Conservation (phyloP, 2,113 vertebrate species). For the Romanogobio albipinnatus region DNA sequence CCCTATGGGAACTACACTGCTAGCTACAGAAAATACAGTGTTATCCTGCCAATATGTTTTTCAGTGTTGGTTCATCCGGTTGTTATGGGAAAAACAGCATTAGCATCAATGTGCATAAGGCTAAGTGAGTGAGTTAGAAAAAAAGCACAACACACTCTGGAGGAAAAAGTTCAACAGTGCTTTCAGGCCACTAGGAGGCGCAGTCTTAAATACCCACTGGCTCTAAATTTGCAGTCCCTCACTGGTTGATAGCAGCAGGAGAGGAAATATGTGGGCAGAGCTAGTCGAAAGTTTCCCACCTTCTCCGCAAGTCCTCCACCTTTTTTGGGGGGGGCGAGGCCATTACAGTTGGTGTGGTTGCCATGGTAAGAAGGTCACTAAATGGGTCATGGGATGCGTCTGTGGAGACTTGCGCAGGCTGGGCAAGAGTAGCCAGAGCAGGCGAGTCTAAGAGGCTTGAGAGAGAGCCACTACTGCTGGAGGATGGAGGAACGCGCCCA, state of each 20-base stretch:
- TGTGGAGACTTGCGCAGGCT: conserved; percentile 65
- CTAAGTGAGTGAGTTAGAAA: conserved; percentile 10
- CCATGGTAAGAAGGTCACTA: conserved; percentile 88
- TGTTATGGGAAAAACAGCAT: conserved; percentile 7
- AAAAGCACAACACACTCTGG: conserved; percentile 17
- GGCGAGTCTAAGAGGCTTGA: conserved; percentile 65
- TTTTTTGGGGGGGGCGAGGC: conserved; percentile 78
- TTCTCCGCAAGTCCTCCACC: conserved; percentile 86
- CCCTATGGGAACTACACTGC: neutral
- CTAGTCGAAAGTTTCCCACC: conserved; percentile 95
- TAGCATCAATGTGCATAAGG: conserved; percentile 25
- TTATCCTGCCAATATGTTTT: conserved; percentile 6
- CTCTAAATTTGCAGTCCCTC: conserved; percentile 39
- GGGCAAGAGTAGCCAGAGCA: conserved; percentile 61
- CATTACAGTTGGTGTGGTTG: conserved; percentile 76
- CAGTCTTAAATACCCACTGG: conserved; percentile 30
- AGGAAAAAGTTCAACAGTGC: conserved; percentile 34
- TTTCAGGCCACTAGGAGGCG: conserved; percentile 29
- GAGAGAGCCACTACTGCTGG: conserved; percentile 73
- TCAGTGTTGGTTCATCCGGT: conserved; percentile 19
- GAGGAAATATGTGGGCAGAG: neutral
- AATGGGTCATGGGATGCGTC: conserved; percentile 84
- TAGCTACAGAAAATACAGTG: conserved; percentile 28
- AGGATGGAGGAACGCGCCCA: conserved; percentile 50
- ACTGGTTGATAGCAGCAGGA: conserved; percentile 51